Percentiles rank a stretch among this genome's conserved stretches.
Evolutionary conservation across 2,888 invertebrate species (phyloP).

Genomic region (Nomada fucata): DNA sequence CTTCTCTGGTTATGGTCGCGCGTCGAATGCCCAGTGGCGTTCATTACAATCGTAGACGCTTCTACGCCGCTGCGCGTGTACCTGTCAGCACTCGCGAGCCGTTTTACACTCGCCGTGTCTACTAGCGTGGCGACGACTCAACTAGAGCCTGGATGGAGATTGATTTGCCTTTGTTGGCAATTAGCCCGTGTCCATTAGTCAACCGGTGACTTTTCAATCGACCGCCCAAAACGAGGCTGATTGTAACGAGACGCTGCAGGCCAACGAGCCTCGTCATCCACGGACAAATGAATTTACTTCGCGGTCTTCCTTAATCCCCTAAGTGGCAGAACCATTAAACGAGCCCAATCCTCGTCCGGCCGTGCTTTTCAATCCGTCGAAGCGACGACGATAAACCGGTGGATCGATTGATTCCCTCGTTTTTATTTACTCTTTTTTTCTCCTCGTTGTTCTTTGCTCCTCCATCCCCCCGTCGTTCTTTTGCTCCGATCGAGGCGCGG

Average conservation of each 20-base stretch:
- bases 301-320: slow-evolving; percentile 63
- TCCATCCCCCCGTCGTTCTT: too few relatives aligned
- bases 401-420: slow-evolving; percentile 25
- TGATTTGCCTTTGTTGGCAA: slow-evolving; percentile 81
- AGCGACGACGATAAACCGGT: slow-evolving; percentile 40
- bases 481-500: too few relatives aligned
- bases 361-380: background rate
- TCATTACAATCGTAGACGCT: background rate
- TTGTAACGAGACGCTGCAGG: slow-evolving; percentile 54
- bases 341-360: slow-evolving; percentile 20
- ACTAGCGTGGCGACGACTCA: slow-evolving; percentile 74
- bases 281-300: slow-evolving; percentile 72
- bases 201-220: slow-evolving; percentile 80
- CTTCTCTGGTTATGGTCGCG: background rate
- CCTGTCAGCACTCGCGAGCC: slow-evolving; percentile 68
- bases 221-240: slow-evolving; percentile 72
- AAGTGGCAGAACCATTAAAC: slow-evolving; percentile 51
- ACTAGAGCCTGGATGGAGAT: slow-evolving; percentile 76
- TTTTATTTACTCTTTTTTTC: background rate
- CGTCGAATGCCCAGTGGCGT: background rate
- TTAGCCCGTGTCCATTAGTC: slow-evolving; percentile 80
- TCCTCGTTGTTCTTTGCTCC: too few relatives aligned
- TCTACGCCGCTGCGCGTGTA: slow-evolving; percentile 62
- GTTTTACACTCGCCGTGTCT: slow-evolving; percentile 72
- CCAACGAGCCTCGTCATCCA: slow-evolving; percentile 68